Evolutionary conservation across 2,888 invertebrate species (phyloP).

Genomic region (Lasioglossum zephyrum): DNA sequence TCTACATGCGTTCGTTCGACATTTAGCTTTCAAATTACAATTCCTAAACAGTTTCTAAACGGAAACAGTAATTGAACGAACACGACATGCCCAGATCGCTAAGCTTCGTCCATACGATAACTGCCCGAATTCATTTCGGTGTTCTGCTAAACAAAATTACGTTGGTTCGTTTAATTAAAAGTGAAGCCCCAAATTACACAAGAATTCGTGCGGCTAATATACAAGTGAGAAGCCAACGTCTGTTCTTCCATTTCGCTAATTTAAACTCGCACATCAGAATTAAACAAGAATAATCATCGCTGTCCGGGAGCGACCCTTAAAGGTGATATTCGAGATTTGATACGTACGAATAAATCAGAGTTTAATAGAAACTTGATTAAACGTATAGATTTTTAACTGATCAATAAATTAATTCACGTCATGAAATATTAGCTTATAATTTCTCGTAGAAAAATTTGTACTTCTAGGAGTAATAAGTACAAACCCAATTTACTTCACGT

Average conservation of each 20-base stretch:
- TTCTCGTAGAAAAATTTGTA: no score
- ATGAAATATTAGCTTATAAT: no score
- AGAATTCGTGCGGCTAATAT: background rate
- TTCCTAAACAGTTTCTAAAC: background rate
- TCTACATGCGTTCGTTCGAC: background rate
- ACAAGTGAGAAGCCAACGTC: background rate
- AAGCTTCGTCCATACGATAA: background rate
- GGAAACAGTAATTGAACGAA: background rate
- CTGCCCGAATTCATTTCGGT: background rate
- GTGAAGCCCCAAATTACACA: background rate
- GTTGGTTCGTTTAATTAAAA: background rate
- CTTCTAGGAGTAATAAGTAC: no score
- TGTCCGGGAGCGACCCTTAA: background rate
- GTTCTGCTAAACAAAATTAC: background rate
- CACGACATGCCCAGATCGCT: background rate
- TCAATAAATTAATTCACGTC: no score
- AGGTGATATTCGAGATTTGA: background rate
- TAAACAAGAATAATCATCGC: background rate
- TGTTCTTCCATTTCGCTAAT: background rate
- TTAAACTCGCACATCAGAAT: background rate
- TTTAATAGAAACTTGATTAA: background rate
- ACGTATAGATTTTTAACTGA: background rate
- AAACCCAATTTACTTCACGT: no score
- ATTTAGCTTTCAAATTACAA: background rate
- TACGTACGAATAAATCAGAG: background rate